A percentile compares a stretch with the other conserved stretches of the same genome.
These are phyloP conservation scores for Erinaceus europaeus DNA, from an alignment of 2,113 vertebrate species.

Conservation along the genomic window DNA sequence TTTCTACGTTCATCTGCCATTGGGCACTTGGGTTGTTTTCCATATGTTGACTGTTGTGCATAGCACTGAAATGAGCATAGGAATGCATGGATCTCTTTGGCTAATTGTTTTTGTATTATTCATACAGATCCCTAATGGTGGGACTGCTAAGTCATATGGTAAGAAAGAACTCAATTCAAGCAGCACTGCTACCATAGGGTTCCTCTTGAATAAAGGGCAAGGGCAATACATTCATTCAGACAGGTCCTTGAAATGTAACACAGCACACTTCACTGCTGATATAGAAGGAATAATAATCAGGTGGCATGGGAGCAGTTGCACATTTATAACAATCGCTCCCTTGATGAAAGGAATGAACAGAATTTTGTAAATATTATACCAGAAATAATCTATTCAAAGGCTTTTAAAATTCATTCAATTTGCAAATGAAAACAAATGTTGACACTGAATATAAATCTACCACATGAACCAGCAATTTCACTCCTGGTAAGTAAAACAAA, in stretches of 20 bases:
- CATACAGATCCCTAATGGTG: no score
- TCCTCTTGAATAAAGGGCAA: constrained; percentile 36
- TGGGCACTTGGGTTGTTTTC: no score
- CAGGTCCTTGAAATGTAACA: neutral
- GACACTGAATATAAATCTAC: neutral
- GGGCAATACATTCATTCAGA: constrained; percentile 8
- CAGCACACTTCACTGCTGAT: neutral
- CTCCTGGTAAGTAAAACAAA: neutral
- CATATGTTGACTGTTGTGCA: no score
- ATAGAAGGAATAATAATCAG: neutral
- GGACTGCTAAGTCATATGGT: no score
- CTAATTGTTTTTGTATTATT: no score
- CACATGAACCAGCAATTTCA: neutral
- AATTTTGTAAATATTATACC: neutral
- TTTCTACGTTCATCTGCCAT: no score
- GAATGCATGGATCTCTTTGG: no score
- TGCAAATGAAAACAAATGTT: neutral
- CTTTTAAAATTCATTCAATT: neutral
- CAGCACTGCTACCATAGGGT: constrained; percentile 29
- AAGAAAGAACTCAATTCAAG: constrained; percentile 6
- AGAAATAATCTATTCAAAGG: no score
- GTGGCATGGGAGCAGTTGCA: neutral
- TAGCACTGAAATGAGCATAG: no score
- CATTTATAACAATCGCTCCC: neutral
- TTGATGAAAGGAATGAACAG: neutral